Evolutionary conservation across 30 jellyfish, hydroid and myxozoan species (phyloP), one percentile per base, ranked within the genome.

Genomic region (Turritopsis rubra): DNA sequence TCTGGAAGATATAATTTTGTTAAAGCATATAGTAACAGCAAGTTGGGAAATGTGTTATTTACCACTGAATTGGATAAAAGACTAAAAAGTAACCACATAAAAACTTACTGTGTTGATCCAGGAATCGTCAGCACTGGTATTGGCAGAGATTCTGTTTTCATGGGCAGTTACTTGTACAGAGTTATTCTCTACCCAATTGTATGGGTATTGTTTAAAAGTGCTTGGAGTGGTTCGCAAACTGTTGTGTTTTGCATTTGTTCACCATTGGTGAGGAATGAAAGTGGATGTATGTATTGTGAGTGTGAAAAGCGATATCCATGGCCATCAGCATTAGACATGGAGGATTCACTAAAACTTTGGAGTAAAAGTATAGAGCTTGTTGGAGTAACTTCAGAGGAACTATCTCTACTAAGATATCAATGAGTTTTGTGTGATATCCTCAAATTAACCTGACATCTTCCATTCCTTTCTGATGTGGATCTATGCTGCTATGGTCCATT

Each of bases 141-240:
- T 13, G 90, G 93, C 53, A 75, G 95, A 29, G 88, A 85, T 20
- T 28, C 86, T 7, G 17, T 21, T 72, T 72, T 86, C 88, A 52
- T 88, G 60, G 65, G 77, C 28, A 81, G 78, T 26, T 52, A 19
- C 53, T 66, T 85, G 28, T 88, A 88, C 90, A 68, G 79, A 83
- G 29, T 78, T 4, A 21, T 82, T 1, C 91, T 88, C 65, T 72
- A 31, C 31, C 96, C 98, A 21, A 18, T 92, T 52, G 75, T 85
- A 75, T 89, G 95, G 52, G 85, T 70, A 53, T 68, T 88, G 52
- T 85, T 92, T 89, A 83, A 88, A 30, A 76, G 86, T 16, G 88
- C 96, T 31, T 24, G 28, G 3, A 86, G 85, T 23, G 98, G 98
- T 21, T 95, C 98, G 23, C 95, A 82, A 74, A 84, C 98, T 52